phyloP scores from a whole-genome alignment of 2,797 vertebrate genomes.

The Semotilus atromaculatus region DNA sequence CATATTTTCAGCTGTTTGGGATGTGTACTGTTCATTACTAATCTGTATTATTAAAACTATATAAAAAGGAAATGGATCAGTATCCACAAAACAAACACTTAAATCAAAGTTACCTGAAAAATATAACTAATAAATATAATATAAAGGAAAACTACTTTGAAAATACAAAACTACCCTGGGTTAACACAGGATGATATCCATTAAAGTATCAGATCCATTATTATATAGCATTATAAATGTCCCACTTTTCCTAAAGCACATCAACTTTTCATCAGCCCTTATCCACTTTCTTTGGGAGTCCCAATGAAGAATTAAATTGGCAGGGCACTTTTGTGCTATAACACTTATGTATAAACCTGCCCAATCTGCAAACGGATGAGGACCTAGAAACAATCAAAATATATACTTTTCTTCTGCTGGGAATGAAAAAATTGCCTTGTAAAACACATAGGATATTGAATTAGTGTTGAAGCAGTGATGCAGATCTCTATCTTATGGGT shows the following conservation, averaged over 20 bases:
- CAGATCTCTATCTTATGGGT: conserved; percentile 36
- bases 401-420: neutral
- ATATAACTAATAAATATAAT: neutral
- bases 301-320: neutral
- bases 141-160: neutral
- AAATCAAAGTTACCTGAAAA: neutral
- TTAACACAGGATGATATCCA: neutral
- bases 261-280: neutral
- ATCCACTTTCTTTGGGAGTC: neutral
- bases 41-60: neutral
- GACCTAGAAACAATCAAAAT: neutral
- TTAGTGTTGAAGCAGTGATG: conserved; percentile 37
- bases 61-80: neutral
- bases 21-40: neutral
- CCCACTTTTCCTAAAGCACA: neutral
- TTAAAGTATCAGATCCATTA: neutral
- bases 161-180: neutral
- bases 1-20: too few relatives aligned
- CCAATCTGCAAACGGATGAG: neutral
- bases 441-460: conserved; percentile 36
- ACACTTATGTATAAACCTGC: conserved; percentile 11
- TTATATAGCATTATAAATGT: neutral
- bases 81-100: neutral
- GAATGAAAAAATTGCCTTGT: neutral
- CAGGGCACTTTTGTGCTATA: neutral